Conservation (phyloP, 2,888 invertebrate species). For the Rhagium mordax region DNA sequence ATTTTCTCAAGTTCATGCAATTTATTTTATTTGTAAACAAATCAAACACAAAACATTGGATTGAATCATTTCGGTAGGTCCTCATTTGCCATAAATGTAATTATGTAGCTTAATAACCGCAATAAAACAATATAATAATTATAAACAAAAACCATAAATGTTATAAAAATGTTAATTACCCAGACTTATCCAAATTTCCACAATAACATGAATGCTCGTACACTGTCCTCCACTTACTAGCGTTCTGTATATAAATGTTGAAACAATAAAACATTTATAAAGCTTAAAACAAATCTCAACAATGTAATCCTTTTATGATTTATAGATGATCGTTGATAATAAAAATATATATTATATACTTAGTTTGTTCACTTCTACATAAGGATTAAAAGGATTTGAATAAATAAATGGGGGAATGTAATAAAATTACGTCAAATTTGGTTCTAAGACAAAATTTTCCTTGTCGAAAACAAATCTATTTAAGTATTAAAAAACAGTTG, state of each 20-base stretch:
- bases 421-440: neutral
- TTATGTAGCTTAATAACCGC: no score
- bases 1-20: no score
- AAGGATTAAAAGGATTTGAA: neutral
- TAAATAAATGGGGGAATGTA: neutral
- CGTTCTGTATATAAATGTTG: neutral
- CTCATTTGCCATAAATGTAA: neutral
- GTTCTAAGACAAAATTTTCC: neutral
- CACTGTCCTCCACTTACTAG: neutral
- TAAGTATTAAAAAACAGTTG: no score
- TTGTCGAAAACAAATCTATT: neutral
- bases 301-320: constrained; percentile 8
- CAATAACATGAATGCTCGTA: neutral
- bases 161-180: constrained; percentile 1
- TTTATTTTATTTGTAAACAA: no score
- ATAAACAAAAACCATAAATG: neutral
- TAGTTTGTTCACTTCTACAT: neutral
- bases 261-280: neutral
- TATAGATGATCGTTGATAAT: constrained; percentile 19
- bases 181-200: neutral
- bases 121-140: constrained; percentile 2
- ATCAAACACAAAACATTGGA: neutral
- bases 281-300: constrained; percentile 21
- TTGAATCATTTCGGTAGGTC: neutral
- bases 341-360: constrained; percentile 6